These are phyloP conservation scores for Muricea muricata DNA, from an alignment of 92 coral and sea anemone species.

Conservation along the genomic window DNA sequence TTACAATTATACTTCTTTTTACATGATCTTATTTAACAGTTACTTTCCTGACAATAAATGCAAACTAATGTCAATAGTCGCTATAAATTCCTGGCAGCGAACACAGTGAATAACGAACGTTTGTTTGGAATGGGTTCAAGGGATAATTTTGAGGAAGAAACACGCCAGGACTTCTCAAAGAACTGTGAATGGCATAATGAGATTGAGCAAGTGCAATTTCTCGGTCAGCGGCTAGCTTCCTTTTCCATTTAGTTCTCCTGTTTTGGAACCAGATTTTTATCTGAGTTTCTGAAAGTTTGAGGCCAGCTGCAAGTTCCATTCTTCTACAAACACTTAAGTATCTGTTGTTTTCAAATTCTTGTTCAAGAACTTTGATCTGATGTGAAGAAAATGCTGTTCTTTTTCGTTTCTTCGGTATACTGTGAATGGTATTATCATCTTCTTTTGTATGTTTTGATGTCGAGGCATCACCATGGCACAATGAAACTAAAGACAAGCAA, in stretches of 20 bases:
- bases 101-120: constrained; percentile 37
- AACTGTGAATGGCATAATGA: constrained; percentile 35
- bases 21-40: no score
- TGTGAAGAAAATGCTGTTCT: constrained; percentile 64
- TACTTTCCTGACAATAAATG: no score
- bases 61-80: background rate
- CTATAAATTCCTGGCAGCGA: constrained; percentile 37
- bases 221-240: constrained; percentile 66
- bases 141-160: constrained; percentile 37
- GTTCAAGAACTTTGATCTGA: constrained; percentile 62
- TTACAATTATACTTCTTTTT: no score
- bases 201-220: constrained; percentile 56
- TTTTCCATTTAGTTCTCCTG: constrained; percentile 69
- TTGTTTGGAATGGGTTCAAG: constrained; percentile 35
- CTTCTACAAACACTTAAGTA: constrained; percentile 60
- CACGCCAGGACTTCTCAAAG: constrained; percentile 28
- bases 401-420: constrained; percentile 51
- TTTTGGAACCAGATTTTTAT: constrained; percentile 70
- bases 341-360: constrained; percentile 58
- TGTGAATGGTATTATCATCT: background rate
- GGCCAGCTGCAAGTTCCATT: constrained; percentile 58
- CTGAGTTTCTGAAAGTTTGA: constrained; percentile 57
- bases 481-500: constrained; percentile 13
- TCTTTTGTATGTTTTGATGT: background rate
- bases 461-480: background rate